phyloP scores from a whole-genome alignment of 2,888 invertebrate species.

The Cabera pusaria region DNA sequence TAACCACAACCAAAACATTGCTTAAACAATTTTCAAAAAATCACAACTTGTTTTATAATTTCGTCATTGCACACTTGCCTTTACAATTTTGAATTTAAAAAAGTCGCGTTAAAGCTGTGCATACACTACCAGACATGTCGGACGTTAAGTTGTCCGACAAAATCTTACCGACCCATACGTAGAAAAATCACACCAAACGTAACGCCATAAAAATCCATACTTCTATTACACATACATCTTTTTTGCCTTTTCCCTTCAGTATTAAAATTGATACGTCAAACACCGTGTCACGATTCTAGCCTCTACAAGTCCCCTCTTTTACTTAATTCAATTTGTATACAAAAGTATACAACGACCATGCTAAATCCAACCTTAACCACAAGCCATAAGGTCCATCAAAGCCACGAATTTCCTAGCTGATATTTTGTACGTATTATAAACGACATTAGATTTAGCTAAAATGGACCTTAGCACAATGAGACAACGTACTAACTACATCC shows the following conservation, averaged over 20 bases:
- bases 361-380: no score
- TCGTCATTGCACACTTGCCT: conserved; percentile 54
- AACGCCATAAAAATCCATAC: neutral
- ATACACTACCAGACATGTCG: conserved; percentile 33
- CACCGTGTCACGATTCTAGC: conserved; percentile 10
- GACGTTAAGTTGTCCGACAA: conserved; percentile 8
- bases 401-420: no score
- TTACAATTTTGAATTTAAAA: conserved; percentile 26
- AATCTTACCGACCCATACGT: conserved; percentile 1
- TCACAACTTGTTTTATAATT: conserved; percentile 42
- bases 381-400: no score
- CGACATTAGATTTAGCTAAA: no score
- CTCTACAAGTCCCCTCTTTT: conserved; percentile 3
- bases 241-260: conserved; percentile 3
- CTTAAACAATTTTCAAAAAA: conserved; percentile 35
- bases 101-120: conserved; percentile 19
- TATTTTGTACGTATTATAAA: no score
- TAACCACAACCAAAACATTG: conserved; percentile 55
- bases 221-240: conserved; percentile 4
- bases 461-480: neutral
- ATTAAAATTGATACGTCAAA: conserved; percentile 16
- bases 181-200: conserved; percentile 5
- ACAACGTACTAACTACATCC: no score
- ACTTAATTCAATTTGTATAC: no score
- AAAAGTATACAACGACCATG: no score